phyloP scores from a whole-genome alignment of 2,888 invertebrate genomes.

The Altica lythri region DNA sequence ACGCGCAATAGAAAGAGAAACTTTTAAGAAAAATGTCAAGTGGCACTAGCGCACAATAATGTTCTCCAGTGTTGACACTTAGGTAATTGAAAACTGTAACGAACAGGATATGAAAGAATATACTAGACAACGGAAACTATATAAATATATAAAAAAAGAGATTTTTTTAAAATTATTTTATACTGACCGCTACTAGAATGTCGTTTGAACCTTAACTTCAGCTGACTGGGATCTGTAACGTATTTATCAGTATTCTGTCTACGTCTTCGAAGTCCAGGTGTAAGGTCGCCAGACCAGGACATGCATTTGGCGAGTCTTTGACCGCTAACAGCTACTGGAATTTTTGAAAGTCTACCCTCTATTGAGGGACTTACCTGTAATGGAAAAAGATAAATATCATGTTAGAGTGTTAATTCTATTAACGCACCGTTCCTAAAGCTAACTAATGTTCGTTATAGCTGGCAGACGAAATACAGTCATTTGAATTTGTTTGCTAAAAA shows the following conservation, averaged over 20 bases:
- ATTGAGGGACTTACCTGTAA: slow-evolving; percentile 54
- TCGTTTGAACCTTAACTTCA: slow-evolving; percentile 79
- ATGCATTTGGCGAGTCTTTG: slow-evolving; percentile 71
- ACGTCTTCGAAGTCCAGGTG: slow-evolving; percentile 75
- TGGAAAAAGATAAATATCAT: not conserved
- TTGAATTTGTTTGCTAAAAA: slow-evolving; percentile 2
- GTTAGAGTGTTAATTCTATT: not conserved
- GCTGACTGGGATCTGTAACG: slow-evolving; percentile 81
- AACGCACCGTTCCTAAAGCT: slow-evolving; percentile 2
- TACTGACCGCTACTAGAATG: slow-evolving; percentile 54
- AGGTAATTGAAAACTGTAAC: too few relatives aligned
- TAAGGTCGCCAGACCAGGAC: slow-evolving; percentile 68
- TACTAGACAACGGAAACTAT: too few relatives aligned
- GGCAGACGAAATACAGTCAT: not conserved
- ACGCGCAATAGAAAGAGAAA: too few relatives aligned
- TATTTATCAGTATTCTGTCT: slow-evolving; percentile 82
- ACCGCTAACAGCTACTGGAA: slow-evolving; percentile 66
- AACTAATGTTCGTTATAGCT: not conserved
- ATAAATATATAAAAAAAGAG: too few relatives aligned
- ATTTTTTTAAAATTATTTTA: too few relatives aligned
- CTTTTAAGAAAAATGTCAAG: too few relatives aligned
- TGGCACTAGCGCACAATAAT: too few relatives aligned
- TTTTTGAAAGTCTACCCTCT: slow-evolving; percentile 64
- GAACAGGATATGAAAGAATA: too few relatives aligned
- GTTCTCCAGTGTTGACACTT: too few relatives aligned